Base-by-base conservation (phyloP, 2,797 vertebrate species). In the Oreortyx pictus region DNA sequence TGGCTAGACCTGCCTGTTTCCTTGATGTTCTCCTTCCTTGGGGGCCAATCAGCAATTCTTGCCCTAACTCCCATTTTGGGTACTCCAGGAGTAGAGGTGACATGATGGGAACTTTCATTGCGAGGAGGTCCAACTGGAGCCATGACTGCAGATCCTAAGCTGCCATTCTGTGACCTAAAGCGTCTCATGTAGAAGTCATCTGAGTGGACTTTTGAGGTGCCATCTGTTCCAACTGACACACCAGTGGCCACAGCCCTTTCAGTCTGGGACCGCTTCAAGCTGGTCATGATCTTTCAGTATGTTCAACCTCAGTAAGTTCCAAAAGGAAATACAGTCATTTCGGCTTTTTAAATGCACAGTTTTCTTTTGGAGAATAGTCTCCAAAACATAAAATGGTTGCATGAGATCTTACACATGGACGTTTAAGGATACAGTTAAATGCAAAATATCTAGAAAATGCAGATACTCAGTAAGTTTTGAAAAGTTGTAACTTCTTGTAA, bases 41-140 rank as follows among this genome's bases (percentile, higher is more conserved):
- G 99, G 39, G 99, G 99, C 99, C 99, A 99, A 52, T 99, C 99
- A 5, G 99, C 99, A 95, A 99, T 99, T 71, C 99, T 98, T 79
- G 99, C 99, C 93, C 99, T 98, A 56, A 99, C 99, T 43, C 99
- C 99, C 99, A 99, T 99, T 97, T 99, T 99, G 83, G 99, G 99
- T 92, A 99, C 98, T 77, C 98, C 98, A 37, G 98, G 98, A 39
- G 98, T 99, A 54, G 97, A 98, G 89, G 98, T 98, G 93, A 98
- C 93, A 8, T 98, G 97, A 60, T 99, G 98, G 92, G 98, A 95
- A 62, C 97, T 98, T 97, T 99, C 99, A 79, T 98, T 98, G 73
- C 98, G 98, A 65, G 97, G 98, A 22, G 99, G 97, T 19, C 98
- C 98, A 29, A 98, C 97, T 1, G 98, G 97, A 0, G 97, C 97